Percentiles rank a stretch among this genome's conserved stretches.
Conservation (phyloP, 1,140 invertebrate genomes). For the Euura saliciscinereae region DNA sequence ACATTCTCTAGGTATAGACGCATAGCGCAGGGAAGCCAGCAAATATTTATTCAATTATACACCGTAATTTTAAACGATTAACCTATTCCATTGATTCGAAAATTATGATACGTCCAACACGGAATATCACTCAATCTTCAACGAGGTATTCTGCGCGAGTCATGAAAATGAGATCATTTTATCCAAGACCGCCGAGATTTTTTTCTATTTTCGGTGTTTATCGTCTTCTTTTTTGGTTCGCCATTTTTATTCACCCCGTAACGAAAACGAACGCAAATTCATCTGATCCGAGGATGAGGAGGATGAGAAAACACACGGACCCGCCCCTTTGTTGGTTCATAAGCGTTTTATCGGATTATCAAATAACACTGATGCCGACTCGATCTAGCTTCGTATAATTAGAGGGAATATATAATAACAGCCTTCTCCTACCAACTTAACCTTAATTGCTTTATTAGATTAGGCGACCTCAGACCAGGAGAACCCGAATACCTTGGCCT, state of each 20-base stretch:
- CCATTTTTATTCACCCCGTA: background rate
- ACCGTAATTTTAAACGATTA: background rate
- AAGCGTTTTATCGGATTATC: conserved; percentile 36
- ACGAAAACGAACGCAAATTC: background rate
- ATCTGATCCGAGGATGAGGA: background rate
- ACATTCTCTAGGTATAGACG: background rate
- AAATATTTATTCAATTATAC: conserved; percentile 2
- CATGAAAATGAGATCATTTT: no score
- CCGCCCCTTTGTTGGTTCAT: conserved; percentile 13
- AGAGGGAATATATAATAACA: conserved; percentile 41
- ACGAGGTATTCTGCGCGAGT: background rate
- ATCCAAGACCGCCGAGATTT: conserved; percentile 21
- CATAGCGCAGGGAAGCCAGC: background rate
- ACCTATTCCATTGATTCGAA: background rate
- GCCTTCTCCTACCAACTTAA: conserved; percentile 30
- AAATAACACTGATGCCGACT: conserved; percentile 37
- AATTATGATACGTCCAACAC: background rate
- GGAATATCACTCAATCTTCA: background rate
- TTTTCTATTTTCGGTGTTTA: conserved; percentile 9
- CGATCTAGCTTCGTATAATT: conserved; percentile 41
- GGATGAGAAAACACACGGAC: background rate
- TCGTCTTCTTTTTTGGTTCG: no score
- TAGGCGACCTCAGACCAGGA: conserved; percentile 31
- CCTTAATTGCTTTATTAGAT: conserved; percentile 48
- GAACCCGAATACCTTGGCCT: conserved; percentile 8